Evolutionary conservation across 1,140 invertebrate genomes (phyloP).

Genomic region (Drosophila lini): DNA sequence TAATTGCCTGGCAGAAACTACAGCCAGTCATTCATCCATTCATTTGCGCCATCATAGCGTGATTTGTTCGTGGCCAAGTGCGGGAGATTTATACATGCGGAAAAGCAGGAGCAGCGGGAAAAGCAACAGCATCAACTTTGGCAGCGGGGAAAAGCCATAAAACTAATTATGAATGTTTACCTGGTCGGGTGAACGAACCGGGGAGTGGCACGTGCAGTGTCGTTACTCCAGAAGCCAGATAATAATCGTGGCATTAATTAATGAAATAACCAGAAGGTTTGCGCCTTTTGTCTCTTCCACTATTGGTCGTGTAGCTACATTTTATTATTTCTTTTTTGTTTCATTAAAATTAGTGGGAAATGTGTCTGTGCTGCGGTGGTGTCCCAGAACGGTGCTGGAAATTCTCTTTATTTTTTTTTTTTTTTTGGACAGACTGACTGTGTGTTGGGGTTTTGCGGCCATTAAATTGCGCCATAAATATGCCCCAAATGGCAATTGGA

Average conservation of each 20-base stretch:
- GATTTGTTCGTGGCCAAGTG: conserved; percentile 55
- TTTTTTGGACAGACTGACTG: conserved; percentile 9
- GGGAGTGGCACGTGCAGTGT: conserved; percentile 32
- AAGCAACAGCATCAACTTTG: conserved; percentile 9
- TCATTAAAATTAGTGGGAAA: conserved; percentile 50
- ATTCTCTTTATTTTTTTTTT: neutral
- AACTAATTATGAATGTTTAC: conserved; percentile 74
- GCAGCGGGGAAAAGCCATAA: conserved; percentile 36
- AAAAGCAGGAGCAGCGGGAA: neutral
- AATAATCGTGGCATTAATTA: conserved; percentile 74
- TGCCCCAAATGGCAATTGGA: conserved; percentile 46
- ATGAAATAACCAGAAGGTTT: conserved; percentile 62
- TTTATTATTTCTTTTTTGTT: conserved; percentile 47
- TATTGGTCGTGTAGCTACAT: conserved; percentile 16
- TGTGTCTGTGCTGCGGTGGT: conserved; percentile 14
- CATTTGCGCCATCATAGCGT: conserved; percentile 60
- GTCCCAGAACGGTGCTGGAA: conserved; percentile 20
- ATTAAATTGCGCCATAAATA: conserved; percentile 52
- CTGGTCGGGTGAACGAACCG: conserved; percentile 49
- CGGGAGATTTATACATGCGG: conserved; percentile 50
- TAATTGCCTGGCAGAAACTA: conserved; percentile 46
- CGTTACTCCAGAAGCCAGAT: conserved; percentile 52
- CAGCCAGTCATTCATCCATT: conserved; percentile 48
- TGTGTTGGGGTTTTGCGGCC: conserved; percentile 34
- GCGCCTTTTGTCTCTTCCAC: conserved; percentile 32